Percentiles rank a stretch among this genome's conserved stretches.
Evolutionary conservation across 1,140 invertebrate genomes (phyloP).

Genomic region (Gonioctena quinquepunctata): DNA sequence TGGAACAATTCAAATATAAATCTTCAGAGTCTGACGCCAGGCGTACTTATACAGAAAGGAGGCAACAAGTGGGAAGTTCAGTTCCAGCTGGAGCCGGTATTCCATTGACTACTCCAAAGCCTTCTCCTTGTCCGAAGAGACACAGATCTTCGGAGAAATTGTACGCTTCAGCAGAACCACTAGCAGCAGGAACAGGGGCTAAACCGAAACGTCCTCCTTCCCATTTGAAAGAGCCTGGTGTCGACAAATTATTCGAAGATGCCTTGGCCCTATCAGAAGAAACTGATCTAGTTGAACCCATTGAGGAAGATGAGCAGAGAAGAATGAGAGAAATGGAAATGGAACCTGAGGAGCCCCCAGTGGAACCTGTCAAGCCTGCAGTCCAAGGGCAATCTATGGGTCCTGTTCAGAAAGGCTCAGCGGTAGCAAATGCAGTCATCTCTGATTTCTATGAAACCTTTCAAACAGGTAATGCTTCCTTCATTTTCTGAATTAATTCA

Average conservation of each 20-base stretch:
- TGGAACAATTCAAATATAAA: not conserved
- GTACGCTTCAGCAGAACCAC: not conserved
- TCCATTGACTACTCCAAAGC: slow-evolving; percentile 32
- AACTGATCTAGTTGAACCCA: not conserved
- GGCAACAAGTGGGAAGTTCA: not conserved
- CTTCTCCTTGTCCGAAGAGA: slow-evolving; percentile 21
- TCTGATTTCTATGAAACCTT: not conserved
- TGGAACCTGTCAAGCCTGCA: not conserved
- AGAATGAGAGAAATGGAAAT: not conserved
- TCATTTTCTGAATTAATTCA: no score
- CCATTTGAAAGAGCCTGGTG: not conserved
- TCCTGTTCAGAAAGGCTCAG: slow-evolving; percentile 1
- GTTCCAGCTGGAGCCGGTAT: slow-evolving; percentile 26
- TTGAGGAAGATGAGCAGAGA: not conserved
- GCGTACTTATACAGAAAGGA: not conserved
- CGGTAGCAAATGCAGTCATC: not conserved
- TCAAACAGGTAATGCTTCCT: not conserved
- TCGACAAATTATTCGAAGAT: slow-evolving; percentile 3
- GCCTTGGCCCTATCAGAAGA: not conserved
- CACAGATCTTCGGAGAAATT: slow-evolving; percentile 16
- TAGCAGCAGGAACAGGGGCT: not conserved
- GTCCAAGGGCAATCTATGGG: not conserved
- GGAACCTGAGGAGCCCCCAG: not conserved
- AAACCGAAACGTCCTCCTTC: not conserved
- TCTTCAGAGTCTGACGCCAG: not conserved